These are phyloP conservation scores for Candidula unifasciata DNA, from an alignment of 2,888 invertebrate species.

Conservation along the genomic window DNA sequence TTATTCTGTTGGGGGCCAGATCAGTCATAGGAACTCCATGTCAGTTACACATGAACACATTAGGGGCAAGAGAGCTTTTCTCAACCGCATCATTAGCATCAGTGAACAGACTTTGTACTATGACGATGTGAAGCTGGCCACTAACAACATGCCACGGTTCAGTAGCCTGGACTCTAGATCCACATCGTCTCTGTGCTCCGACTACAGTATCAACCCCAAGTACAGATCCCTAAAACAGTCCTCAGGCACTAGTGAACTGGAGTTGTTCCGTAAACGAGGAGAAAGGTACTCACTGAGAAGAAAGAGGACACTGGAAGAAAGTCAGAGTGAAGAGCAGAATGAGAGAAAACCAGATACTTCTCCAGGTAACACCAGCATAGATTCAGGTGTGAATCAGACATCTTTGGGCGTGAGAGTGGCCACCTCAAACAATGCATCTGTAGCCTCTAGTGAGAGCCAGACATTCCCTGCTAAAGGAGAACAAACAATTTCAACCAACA, in stretches of 20 bases:
- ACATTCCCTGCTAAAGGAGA: background rate
- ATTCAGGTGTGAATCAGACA: background rate
- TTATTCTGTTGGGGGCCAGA: background rate
- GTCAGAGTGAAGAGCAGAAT: background rate
- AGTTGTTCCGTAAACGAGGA: conserved; percentile 42
- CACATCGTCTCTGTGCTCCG: conserved; percentile 26
- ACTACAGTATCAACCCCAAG: conserved; percentile 34
- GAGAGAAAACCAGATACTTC: background rate
- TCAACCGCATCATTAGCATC: conserved; percentile 16
- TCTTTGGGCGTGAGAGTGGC: background rate
- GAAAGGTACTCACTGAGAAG: conserved; percentile 40
- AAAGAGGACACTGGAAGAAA: background rate
- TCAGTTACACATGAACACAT: background rate
- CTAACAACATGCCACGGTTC: background rate
- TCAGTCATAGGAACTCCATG: background rate
- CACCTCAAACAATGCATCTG: background rate
- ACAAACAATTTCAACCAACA: background rate
- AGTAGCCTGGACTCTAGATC: conserved; percentile 27
- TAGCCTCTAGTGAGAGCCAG: too few relatives aligned
- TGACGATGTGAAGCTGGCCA: conserved; percentile 33
- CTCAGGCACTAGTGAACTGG: conserved; percentile 32
- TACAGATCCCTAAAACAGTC: conserved; percentile 28
- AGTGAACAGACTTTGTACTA: conserved; percentile 43
- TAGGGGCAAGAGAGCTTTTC: background rate
- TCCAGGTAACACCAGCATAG: background rate